Percentiles rank a stretch among this genome's conserved stretches.
These are phyloP conservation scores for Erebia palarica DNA, from an alignment of 2,888 invertebrate genomes.

Conservation along the genomic window DNA sequence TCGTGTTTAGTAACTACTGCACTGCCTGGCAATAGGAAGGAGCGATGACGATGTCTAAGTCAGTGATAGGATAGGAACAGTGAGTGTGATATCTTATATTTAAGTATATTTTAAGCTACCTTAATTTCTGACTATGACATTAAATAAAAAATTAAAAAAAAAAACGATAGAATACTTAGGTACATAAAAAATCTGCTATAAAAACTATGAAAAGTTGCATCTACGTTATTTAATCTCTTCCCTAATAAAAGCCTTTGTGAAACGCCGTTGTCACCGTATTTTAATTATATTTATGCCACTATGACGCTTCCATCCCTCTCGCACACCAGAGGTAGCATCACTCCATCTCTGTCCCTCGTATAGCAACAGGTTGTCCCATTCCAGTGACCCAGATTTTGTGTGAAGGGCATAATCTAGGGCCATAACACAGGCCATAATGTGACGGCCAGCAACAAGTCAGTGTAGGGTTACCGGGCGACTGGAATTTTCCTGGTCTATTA, in stretches of 20 bases:
- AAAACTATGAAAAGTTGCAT: neutral
- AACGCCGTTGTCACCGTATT: conserved; percentile 4
- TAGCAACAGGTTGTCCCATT: conserved; percentile 46
- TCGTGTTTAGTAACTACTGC: too few relatives aligned
- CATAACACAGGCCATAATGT: neutral
- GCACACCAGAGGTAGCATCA: conserved; percentile 6
- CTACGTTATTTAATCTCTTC: neutral
- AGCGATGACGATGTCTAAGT: too few relatives aligned
- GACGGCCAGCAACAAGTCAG: conserved; percentile 43
- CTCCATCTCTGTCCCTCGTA: conserved; percentile 16
- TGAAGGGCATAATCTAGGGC: conserved; percentile 42
- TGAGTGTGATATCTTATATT: too few relatives aligned
- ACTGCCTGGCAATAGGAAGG: too few relatives aligned
- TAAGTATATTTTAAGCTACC: too few relatives aligned
- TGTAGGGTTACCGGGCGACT: conserved; percentile 25
- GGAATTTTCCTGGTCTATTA: neutral
- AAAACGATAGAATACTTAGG: too few relatives aligned
- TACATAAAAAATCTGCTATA: neutral
- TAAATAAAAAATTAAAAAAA: too few relatives aligned
- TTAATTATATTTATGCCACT: neutral
- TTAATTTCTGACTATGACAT: too few relatives aligned
- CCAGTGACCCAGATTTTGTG: conserved; percentile 45
- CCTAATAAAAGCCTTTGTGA: conserved; percentile 6
- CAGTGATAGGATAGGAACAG: too few relatives aligned
- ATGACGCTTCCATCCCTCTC: neutral